A percentile compares a stretch with the other conserved stretches of the same genome.
phyloP scores from a whole-genome alignment of 1,140 invertebrate species.

The Drosophila rufa region DNA sequence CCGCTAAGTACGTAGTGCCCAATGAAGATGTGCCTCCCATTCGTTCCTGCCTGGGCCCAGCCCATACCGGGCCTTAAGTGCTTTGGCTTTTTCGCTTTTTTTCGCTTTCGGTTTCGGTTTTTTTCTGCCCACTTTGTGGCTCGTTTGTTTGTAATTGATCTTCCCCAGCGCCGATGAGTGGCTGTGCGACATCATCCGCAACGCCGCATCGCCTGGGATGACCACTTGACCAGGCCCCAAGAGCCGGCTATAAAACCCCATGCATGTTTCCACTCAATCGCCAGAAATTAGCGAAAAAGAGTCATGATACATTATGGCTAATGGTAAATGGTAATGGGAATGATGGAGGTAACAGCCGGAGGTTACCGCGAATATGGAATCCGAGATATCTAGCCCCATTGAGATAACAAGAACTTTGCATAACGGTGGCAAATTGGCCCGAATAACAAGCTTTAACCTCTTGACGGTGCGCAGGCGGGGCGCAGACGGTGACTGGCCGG shows the following conservation, averaged over 20 bases:
- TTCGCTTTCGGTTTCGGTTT: slow-evolving; percentile 28
- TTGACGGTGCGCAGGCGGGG: not conserved
- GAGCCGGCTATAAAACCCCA: slow-evolving; percentile 38
- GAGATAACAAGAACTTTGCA: slow-evolving; percentile 50
- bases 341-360: slow-evolving; percentile 16
- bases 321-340: slow-evolving; percentile 13
- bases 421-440: slow-evolving; percentile 31
- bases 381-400: slow-evolving; percentile 39
- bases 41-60: slow-evolving; percentile 11
- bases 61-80: slow-evolving; percentile 25
- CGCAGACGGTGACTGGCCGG: too few species aligned
- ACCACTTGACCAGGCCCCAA: slow-evolving; percentile 36
- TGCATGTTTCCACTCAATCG: slow-evolving; percentile 5
- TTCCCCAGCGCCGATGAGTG: slow-evolving; percentile 18
- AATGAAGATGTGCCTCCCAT: slow-evolving; percentile 22
- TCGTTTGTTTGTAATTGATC: slow-evolving; percentile 49
- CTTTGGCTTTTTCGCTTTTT: slow-evolving; percentile 19
- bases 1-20: slow-evolving; percentile 15
- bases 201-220: not conserved
- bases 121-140: slow-evolving; percentile 34
- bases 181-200: slow-evolving; percentile 11
- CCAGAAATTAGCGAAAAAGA: not conserved
- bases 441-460: slow-evolving; percentile 1
- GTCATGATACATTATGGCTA: slow-evolving; percentile 4
- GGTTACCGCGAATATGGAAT: slow-evolving; percentile 21